Base-by-base conservation (phyloP, 2,888 invertebrate genomes). In the Apamea monoglypha region DNA sequence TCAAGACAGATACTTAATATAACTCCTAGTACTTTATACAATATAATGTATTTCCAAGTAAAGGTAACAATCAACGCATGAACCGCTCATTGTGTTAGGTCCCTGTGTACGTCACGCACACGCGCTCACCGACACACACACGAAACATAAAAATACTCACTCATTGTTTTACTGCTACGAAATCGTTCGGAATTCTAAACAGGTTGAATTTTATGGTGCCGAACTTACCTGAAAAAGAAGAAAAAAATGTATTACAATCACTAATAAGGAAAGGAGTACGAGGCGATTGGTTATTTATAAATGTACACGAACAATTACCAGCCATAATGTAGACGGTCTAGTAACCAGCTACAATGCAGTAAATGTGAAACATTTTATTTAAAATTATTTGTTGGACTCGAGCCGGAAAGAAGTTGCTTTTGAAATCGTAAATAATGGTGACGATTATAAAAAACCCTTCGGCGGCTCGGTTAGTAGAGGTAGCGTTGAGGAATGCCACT, bases 211-310 rank as follows among this genome's bases (percentile, higher is more conserved):
- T 92, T 91, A 93, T 92, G 92, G 92, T 89, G 88, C 85, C 86
- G 90, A 91, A 95, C 96, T 96, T 96, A 96, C 96, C 96, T 96
- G 95, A 95, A 87, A 83, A 93, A 91, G 71, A 82, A 94, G 91
- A 91, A 93, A 93, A 92, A 91, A 92, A 91, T 82, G 77, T 91
- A 92, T 94, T 93, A 94, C 88, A 89, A 89, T 92, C 90, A 93
- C 92, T 92, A 94, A 93, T 92, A 93, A 81, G 75, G 77, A 81
- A 87, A 83, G 70, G 44, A 82, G 82, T 84, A 76, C 69, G 89
- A 90, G 91, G 88, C 90, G 86, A 89, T 87, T 85, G 83, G 89
- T 86, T 93, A 92, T 94, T 93, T 82, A 82, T 80, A 85, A 87
- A 82, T 80, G 84, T 83, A 80, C 78, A 82, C 74, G 86, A 83